Evolutionary conservation across 2,113 vertebrate genomes (phyloP).

Genomic region (Oxyura jamaicensis): DNA sequence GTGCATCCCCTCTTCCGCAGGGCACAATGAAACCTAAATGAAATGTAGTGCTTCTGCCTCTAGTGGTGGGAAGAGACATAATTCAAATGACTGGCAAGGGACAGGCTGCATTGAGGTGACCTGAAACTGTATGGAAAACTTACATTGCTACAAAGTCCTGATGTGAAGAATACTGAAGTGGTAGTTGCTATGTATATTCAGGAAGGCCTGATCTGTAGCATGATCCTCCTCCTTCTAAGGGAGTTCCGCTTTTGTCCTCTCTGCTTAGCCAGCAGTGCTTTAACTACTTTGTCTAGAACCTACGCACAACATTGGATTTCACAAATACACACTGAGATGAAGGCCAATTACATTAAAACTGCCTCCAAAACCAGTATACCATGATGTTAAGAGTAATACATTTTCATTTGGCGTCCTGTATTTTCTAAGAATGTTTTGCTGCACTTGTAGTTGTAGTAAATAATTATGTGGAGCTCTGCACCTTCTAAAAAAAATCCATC

Average conservation of each 20-base stretch:
- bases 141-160: neutral
- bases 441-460: neutral
- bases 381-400: neutral
- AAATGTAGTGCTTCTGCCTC: neutral
- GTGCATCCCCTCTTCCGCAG: neutral
- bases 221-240: neutral
- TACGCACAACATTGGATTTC: neutral
- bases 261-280: neutral
- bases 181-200: neutral
- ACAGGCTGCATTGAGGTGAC: neutral
- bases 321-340: neutral
- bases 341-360: neutral
- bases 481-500: neutral
- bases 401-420: neutral
- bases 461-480: neutral
- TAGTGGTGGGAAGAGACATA: neutral
- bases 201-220: neutral
- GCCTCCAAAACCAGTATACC: rapidly evolving
- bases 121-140: neutral
- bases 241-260: neutral
- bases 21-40: neutral
- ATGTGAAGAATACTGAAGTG: neutral
- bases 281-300: neutral
- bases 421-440: neutral
- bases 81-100: neutral